These are phyloP conservation scores for Diogma glabrata DNA, from an alignment of 2,888 invertebrate species.

Conservation along the genomic window DNA sequence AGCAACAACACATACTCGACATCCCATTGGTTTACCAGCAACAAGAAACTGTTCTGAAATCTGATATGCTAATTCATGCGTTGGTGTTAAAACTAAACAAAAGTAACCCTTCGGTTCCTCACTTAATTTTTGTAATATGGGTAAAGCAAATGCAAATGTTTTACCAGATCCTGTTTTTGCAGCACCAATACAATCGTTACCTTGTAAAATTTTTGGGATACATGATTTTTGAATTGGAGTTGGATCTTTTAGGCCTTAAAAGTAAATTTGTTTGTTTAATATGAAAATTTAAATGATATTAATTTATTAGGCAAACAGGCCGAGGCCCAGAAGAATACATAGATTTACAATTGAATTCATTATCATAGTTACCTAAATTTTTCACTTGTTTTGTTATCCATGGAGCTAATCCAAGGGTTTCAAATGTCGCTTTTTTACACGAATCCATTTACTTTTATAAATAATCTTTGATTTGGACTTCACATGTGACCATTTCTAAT, in stretches of 20 bases:
- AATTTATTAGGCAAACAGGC: too few species aligned
- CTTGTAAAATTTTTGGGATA: slow-evolving; percentile 63
- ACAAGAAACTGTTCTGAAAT: slow-evolving; percentile 93
- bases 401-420: slow-evolving; percentile 50
- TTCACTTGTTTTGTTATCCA: slow-evolving; percentile 64
- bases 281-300: not conserved
- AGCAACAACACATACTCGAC: slow-evolving; percentile 78
- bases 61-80: slow-evolving; percentile 83
- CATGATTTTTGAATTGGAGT: slow-evolving; percentile 76
- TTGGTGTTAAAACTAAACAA: slow-evolving; percentile 89
- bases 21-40: slow-evolving; percentile 76
- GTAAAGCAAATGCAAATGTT: slow-evolving; percentile 93
- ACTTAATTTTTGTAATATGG: slow-evolving; percentile 80
- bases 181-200: slow-evolving; percentile 85
- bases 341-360: slow-evolving; percentile 8
- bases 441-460: too few species aligned
- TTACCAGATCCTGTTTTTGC: slow-evolving; percentile 98
- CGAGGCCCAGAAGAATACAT: slow-evolving; percentile 2
- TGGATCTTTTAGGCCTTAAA: slow-evolving; percentile 59
- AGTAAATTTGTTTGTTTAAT: not conserved
- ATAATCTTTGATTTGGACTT: too few species aligned
- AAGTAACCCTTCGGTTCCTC: slow-evolving; percentile 95
- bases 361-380: slow-evolving; percentile 45
- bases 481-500: too few species aligned
- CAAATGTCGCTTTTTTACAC: too few species aligned